phyloP scores from a whole-genome alignment of 2,888 invertebrate species.

The Aleiodes leptofemur region DNA sequence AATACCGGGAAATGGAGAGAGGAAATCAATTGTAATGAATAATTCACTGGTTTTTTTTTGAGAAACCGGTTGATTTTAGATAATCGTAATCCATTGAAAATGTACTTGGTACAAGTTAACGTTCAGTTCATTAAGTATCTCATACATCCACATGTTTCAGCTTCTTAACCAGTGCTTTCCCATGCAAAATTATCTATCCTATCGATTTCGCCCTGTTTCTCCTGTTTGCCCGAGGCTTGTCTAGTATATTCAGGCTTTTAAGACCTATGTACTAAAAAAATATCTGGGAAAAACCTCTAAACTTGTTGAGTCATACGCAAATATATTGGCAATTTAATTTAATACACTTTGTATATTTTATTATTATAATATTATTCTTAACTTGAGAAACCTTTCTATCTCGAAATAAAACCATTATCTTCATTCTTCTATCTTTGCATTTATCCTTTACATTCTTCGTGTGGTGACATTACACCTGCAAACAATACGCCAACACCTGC shows the following conservation, averaged over 20 bases:
- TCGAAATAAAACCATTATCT: constrained; percentile 29
- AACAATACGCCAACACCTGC: constrained; percentile 49
- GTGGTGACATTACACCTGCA: constrained; percentile 47
- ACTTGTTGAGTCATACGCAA: too few relatives aligned
- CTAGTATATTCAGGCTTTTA: constrained; percentile 46
- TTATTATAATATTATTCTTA: constrained; percentile 6
- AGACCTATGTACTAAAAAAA: constrained; percentile 4
- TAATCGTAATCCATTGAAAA: constrained; percentile 21
- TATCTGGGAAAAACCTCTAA: too few relatives aligned
- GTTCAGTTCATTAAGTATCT: constrained; percentile 39
- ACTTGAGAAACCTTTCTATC: not conserved
- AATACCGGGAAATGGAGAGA: not conserved
- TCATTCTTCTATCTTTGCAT: constrained; percentile 2
- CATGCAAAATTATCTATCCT: constrained; percentile 46
- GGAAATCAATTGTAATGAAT: constrained; percentile 21
- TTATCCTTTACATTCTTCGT: not conserved
- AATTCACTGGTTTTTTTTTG: not conserved
- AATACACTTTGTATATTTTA: too few relatives aligned
- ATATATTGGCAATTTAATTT: too few relatives aligned
- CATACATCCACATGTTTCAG: constrained; percentile 19
- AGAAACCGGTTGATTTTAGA: constrained; percentile 1
- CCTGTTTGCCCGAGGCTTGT: constrained; percentile 39
- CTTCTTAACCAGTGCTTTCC: constrained; percentile 40
- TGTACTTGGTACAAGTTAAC: constrained; percentile 15
- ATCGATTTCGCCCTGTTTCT: constrained; percentile 42